A percentile compares a stretch with the other conserved stretches of the same genome.
These are phyloP conservation scores for Heptranchias perlo DNA, from an alignment of 2,113 vertebrate species.

Conservation along the genomic window DNA sequence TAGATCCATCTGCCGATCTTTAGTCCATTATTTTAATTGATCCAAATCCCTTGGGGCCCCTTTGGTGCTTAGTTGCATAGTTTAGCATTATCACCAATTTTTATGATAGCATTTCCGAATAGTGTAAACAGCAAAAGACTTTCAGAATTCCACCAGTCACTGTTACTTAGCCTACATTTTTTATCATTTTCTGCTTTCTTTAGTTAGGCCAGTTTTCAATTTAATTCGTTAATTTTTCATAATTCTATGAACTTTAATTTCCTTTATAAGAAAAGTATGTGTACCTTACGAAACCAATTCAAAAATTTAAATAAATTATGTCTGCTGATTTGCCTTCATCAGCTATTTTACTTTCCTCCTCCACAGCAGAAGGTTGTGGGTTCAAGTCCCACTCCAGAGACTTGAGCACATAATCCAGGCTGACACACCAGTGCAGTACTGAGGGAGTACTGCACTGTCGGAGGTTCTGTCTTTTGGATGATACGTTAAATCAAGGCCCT, in stretches of 20 bases:
- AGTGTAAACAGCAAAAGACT: background rate
- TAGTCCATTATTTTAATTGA: background rate
- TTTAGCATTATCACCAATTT: background rate
- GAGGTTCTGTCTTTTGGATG: too few relatives aligned
- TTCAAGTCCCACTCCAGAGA: background rate
- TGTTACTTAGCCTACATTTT: background rate
- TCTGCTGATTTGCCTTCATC: background rate
- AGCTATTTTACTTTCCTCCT: background rate
- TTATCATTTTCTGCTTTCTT: background rate
- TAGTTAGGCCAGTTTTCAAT: background rate
- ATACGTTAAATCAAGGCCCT: too few relatives aligned
- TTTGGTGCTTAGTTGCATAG: background rate
- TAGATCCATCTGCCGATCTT: background rate
- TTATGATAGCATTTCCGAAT: background rate
- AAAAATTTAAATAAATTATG: background rate
- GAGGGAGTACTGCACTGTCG: too few relatives aligned
- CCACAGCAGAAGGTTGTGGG: background rate
- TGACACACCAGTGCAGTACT: background rate
- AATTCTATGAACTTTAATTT: background rate
- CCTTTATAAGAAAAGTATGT: background rate
- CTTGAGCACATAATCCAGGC: background rate
- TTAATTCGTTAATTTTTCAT: background rate
- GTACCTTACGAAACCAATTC: background rate
- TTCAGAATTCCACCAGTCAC: background rate
- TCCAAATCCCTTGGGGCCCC: background rate